Evolutionary conservation across 2,888 invertebrate species (phyloP), one percentile per base, ranked within the genome.

Genomic region (Rotaria socialis): DNA sequence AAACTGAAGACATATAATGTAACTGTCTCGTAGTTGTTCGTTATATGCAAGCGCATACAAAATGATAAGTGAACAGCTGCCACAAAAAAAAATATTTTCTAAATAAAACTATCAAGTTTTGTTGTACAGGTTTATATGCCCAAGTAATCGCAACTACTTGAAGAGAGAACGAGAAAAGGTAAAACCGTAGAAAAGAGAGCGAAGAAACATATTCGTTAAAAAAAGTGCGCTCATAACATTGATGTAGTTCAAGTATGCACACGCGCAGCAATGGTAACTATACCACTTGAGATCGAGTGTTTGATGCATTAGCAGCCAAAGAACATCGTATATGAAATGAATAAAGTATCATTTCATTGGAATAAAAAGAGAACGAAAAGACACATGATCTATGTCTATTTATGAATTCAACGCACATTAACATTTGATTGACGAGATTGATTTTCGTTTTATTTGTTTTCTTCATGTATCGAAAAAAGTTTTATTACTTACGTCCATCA

Each of bases 131-230:
- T 67, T 67, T 67, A 35, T 67, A 67, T 67, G 67, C 67, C 35
- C 67, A 67, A 41, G 67, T 67, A 67, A 67, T 67, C 67, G 67
- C 67, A 67, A 67, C 67, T 67, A 67, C 67, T 67, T 67, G 27
- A 67, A 67, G 19, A 67, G 19, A 67, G 35, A 41, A 67, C 19
- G 67, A 67, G 67, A 41, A 14, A 16, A 41, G 67, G 27, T 27
- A 19, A 67, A 67, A 67, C 27, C 27, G 19, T 67, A 67, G 67
- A 67, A n/a, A 67, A 27, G 27, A 67, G 67, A 67, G 27, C 35
- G 35, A 22, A 60, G 35, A 35, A 67, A 35, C 35, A 67, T 35
- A 35, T 27, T 67, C 27, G 67, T 67, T 67, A 67, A 67, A 67
- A 67, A 52, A 35, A 67, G 35, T 35, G 19, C 35, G 67, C 27